phyloP scores from a whole-genome alignment of 2,113 vertebrate genomes.

The Oncorhynchus gorbuscha region DNA sequence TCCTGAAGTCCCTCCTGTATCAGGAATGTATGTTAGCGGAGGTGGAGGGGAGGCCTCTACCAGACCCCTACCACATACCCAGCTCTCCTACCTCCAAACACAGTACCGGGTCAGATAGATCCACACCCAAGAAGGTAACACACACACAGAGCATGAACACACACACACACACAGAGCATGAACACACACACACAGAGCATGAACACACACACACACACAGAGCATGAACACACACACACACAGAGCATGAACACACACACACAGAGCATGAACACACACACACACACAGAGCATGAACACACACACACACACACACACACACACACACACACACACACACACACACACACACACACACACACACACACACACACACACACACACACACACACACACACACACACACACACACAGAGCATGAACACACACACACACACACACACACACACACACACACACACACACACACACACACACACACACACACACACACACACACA shows the following conservation, averaged over 20 bases:
- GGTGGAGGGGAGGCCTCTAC: slow-evolving; percentile 90
- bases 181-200: background rate
- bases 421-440: background rate
- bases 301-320: too few species aligned
- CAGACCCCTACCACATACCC: slow-evolving; percentile 85
- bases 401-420: too few species aligned
- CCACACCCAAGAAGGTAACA: slow-evolving; percentile 91
- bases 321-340: too few species aligned
- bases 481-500: too few species aligned
- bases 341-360: too few species aligned
- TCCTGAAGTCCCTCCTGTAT: slow-evolving; percentile 88
- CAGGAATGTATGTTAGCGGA: slow-evolving; percentile 91
- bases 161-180: too few species aligned
- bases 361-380: too few species aligned
- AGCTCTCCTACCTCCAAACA: slow-evolving; percentile 94
- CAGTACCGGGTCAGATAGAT: slow-evolving; percentile 86
- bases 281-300: too few species aligned
- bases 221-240: background rate
- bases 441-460: background rate
- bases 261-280: background rate
- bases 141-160: background rate
- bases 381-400: too few species aligned
- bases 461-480: too few species aligned
- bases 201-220: background rate
- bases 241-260: background rate